Evolutionary conservation across 2,888 invertebrate species (phyloP).

Genomic region (Noctua janthina): DNA sequence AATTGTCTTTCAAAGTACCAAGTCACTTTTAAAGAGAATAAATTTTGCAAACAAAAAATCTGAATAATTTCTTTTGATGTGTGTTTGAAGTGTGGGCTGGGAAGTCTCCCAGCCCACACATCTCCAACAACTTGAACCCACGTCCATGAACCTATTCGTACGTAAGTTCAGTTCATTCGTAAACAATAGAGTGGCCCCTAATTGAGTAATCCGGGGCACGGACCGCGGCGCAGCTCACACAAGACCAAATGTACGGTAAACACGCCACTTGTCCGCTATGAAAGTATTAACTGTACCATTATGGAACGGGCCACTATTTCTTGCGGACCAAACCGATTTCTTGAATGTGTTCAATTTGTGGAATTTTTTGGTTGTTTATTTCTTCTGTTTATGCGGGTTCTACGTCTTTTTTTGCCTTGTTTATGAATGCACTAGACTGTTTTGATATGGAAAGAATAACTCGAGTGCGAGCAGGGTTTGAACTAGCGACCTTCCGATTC

Average conservation of each 20-base stretch:
- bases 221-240: slow-evolving; percentile 55
- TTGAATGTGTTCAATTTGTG: slow-evolving; percentile 40
- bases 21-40: neutral
- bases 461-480: too few species aligned
- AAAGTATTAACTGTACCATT: slow-evolving; percentile 34
- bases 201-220: slow-evolving; percentile 67
- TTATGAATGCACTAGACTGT: neutral
- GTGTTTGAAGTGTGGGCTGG: too few species aligned
- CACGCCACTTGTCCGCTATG: slow-evolving; percentile 63
- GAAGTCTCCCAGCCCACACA: neutral
- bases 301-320: slow-evolving; percentile 29
- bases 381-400: slow-evolving; percentile 2
- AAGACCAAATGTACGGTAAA: slow-evolving; percentile 62
- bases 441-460: too few species aligned
- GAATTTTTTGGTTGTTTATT: slow-evolving; percentile 6
- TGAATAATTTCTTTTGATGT: too few species aligned
- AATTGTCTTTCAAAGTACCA: neutral
- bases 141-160: slow-evolving; percentile 17
- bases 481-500: too few species aligned
- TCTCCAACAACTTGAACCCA: neutral
- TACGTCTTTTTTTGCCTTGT: neutral
- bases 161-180: slow-evolving; percentile 56
- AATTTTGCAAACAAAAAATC: neutral
- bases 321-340: slow-evolving; percentile 25
- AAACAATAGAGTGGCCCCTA: slow-evolving; percentile 63